These are phyloP conservation scores for Drosophila pandora DNA, from an alignment of 1,140 invertebrate genomes.

Conservation along the genomic window DNA sequence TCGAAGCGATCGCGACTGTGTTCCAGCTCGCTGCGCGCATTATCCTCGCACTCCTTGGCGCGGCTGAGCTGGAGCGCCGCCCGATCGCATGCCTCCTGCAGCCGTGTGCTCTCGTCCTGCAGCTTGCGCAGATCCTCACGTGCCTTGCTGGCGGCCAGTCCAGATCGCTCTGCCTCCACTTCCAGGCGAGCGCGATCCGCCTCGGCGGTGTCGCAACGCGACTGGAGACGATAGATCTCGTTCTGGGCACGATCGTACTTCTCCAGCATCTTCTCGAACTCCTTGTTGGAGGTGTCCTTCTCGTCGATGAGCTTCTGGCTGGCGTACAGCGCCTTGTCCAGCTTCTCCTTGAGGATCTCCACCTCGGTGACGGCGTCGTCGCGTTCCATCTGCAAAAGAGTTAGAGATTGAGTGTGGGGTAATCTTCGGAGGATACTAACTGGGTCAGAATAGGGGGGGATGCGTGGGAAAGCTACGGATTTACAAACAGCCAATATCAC, in stretches of 20 bases:
- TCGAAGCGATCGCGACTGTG: conserved; percentile 95
- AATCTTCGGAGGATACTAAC: neutral
- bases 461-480: conserved; percentile 72
- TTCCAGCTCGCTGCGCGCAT: conserved; percentile 94
- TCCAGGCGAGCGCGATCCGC: conserved; percentile 93
- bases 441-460: conserved; percentile 7
- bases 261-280: conserved; percentile 95
- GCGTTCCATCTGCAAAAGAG: conserved; percentile 89
- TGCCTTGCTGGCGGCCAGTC: conserved; percentile 90
- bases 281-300: conserved; percentile 93
- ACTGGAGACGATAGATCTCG: conserved; percentile 94
- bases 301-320: conserved; percentile 93
- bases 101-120: conserved; percentile 91
- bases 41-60: conserved; percentile 95
- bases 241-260: conserved; percentile 96
- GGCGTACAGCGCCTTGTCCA: conserved; percentile 92
- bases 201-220: conserved; percentile 93
- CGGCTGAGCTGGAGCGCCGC: conserved; percentile 92
- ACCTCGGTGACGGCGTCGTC: conserved; percentile 93
- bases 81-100: conserved; percentile 95
- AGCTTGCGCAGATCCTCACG: conserved; percentile 93
- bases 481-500: conserved; percentile 79
- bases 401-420: neutral
- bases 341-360: conserved; percentile 94
- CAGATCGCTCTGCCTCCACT: conserved; percentile 93